A percentile compares a stretch with the other conserved stretches of the same genome.
phyloP scores from a whole-genome alignment of 53 echinoderm and acorn worm species.

The Crossaster papposus region DNA sequence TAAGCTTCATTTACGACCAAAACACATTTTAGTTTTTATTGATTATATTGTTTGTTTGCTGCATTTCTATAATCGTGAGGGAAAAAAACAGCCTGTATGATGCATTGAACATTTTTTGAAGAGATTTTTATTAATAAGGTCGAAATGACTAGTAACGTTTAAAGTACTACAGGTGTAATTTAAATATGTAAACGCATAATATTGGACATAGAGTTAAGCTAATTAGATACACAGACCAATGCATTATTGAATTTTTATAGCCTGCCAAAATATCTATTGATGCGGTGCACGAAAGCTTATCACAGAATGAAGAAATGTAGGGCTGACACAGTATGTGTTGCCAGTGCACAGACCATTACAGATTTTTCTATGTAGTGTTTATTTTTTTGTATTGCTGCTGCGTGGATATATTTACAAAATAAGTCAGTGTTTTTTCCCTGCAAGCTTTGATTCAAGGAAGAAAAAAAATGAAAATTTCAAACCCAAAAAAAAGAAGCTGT shows the following conservation, averaged over 20 bases:
- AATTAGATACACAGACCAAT: constrained; percentile 52
- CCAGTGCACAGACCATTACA: constrained; percentile 14
- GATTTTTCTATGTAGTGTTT: constrained; percentile 55
- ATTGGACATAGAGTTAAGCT: constrained; percentile 51
- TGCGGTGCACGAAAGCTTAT: constrained; percentile 25
- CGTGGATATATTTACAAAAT: constrained; percentile 25
- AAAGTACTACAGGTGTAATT: constrained; percentile 55
- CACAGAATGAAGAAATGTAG: constrained; percentile 28
- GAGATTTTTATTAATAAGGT: constrained; percentile 17
- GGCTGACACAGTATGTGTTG: constrained; percentile 6
- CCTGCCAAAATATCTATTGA: constrained; percentile 25
- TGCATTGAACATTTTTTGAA: constrained; percentile 16
- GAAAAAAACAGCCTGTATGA: constrained; percentile 2
- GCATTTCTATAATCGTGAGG: background rate
- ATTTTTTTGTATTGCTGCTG: constrained; percentile 55
- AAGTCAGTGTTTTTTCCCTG: constrained; percentile 26
- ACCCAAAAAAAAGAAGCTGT: constrained; percentile 12
- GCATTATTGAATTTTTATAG: constrained; percentile 46
- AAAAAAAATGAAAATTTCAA: background rate
- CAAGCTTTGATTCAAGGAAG: constrained; percentile 20
- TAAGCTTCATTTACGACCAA: constrained; percentile 41
- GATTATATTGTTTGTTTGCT: constrained; percentile 7
- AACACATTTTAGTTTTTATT: constrained; percentile 13
- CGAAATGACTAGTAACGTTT: constrained; percentile 28
- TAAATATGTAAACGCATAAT: constrained; percentile 27